Percentiles rank a stretch among this genome's conserved stretches.
These are phyloP conservation scores for Drosophila mojavensis DNA, from an alignment of 1,140 invertebrate genomes.

Conservation along the genomic window DNA sequence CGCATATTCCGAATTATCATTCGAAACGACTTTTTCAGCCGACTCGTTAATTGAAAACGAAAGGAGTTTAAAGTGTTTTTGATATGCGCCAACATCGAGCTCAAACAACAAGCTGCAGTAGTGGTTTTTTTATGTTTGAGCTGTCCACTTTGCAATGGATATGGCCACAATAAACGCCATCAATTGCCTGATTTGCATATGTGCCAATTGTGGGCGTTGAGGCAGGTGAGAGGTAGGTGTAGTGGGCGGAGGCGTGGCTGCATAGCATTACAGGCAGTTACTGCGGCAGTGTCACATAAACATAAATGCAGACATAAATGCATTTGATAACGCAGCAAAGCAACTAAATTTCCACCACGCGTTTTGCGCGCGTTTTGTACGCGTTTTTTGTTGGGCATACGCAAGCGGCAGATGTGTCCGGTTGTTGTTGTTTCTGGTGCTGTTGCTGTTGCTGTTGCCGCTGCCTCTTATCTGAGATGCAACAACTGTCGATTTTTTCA, in stretches of 20 bases:
- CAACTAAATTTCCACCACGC: slow-evolving; percentile 16
- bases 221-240: background rate
- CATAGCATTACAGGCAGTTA: background rate
- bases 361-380: slow-evolving; percentile 43
- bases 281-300: slow-evolving; percentile 3
- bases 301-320: slow-evolving; percentile 17
- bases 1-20: slow-evolving; percentile 16
- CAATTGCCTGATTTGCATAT: slow-evolving; percentile 26
- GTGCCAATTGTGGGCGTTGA: background rate
- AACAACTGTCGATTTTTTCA: slow-evolving; percentile 84
- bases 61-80: slow-evolving; percentile 50
- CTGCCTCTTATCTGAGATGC: slow-evolving; percentile 74
- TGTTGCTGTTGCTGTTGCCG: slow-evolving; percentile 4
- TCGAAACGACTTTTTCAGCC: slow-evolving; percentile 1
- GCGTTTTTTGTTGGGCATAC: slow-evolving; percentile 53
- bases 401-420: slow-evolving; percentile 32
- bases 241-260: background rate
- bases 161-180: slow-evolving; percentile 15
- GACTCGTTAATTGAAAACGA: slow-evolving; percentile 53
- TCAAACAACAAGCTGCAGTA: slow-evolving; percentile 6
- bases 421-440: background rate
- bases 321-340: slow-evolving; percentile 21
- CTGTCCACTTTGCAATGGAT: slow-evolving; percentile 39
- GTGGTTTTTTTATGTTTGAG: slow-evolving; percentile 13
- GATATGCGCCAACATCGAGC: slow-evolving; percentile 20